Evolutionary conservation across 2,888 invertebrate genomes (phyloP), one percentile per base, ranked within the genome.

Genomic region (Adelphocoris suturalis): DNA sequence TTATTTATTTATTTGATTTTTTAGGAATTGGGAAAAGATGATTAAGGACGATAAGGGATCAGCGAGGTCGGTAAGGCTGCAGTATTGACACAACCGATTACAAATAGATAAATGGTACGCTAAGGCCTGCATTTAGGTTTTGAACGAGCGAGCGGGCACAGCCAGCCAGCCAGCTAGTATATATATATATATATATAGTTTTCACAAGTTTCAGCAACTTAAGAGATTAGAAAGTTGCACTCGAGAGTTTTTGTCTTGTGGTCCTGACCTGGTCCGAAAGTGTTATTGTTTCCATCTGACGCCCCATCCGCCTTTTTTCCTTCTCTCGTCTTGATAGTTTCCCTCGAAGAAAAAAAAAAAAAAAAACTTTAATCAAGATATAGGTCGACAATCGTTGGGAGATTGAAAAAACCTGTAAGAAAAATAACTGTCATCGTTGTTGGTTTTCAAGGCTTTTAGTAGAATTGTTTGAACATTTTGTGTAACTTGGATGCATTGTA

Each of bases 291-390:
- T 4, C 23, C 52, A 27, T 27, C 23, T 27, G 27, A 68, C 16
- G 68, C 68, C 16, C 16, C n/a, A n/a, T n/a, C n/a, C n/a, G n/a
- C 52, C 52, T 52, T 68, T 68, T 68, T 61, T 68, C 27, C 27
- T n/a, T 16, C n/a, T 57, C 68, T 68, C 23, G 23, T 23, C 68
- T 11, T 68, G 68, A 68, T 68, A 68, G 68, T 68, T 68, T 68
- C 19, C 11, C 61, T 61, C n/a, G 19, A n/a, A n/a, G n/a, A n/a
- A n/a, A n/a, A 7, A 37, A 2, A 7, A 7, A 37, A 37, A 37
- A 27, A 68, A 68, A 23, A 68, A 23, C 68, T 68, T 68, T 68
- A 68, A 68, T 68, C 68, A 68, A 68, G 68, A 68, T 68, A 68
- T 68, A 68, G 68, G 27, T 0, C 19, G 68, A 23, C 68, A 27